A percentile compares a stretch with the other conserved stretches of the same genome.
Evolutionary conservation across 2,797 vertebrate genomes (phyloP).

Genomic region (Tolypeutes matacus): DNA sequence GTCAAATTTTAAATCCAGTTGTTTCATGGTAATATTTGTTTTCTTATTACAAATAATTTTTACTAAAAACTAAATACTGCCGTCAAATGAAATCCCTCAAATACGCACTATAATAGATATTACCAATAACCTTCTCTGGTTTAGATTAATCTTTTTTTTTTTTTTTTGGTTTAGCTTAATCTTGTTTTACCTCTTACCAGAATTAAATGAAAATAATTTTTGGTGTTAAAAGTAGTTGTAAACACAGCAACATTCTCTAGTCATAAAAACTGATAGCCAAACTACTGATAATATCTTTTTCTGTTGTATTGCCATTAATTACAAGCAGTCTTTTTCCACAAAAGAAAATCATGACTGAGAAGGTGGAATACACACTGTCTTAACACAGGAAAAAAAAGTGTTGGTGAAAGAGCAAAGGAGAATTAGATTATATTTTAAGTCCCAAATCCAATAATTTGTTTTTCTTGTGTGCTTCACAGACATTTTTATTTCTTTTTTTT

Average conservation of each 20-base stretch:
- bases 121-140: conserved; percentile 57
- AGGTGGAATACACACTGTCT: conserved; percentile 22
- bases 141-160: conserved; percentile 25
- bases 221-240: background rate
- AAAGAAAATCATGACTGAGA: conserved; percentile 15
- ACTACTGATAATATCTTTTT: background rate
- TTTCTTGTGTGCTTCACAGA: conserved; percentile 47
- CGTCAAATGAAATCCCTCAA: conserved; percentile 51
- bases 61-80: background rate
- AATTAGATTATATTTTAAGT: conserved; percentile 63
- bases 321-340: background rate
- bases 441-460: conserved; percentile 46
- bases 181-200: conserved; percentile 52
- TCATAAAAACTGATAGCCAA: background rate
- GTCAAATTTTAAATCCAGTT: background rate
- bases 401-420: conserved; percentile 48
- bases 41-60: conserved; percentile 60
- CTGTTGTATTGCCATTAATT: background rate
- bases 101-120: conserved; percentile 33
- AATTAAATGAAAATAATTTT: conserved; percentile 55
- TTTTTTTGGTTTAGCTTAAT: too few relatives aligned
- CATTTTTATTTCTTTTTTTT: conserved; percentile 17
- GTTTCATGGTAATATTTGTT: conserved; percentile 42
- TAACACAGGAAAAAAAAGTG: conserved; percentile 19
- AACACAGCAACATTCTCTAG: background rate